Conservation (phyloP, 2,888 invertebrate genomes). For the Agrotis puta region DNA sequence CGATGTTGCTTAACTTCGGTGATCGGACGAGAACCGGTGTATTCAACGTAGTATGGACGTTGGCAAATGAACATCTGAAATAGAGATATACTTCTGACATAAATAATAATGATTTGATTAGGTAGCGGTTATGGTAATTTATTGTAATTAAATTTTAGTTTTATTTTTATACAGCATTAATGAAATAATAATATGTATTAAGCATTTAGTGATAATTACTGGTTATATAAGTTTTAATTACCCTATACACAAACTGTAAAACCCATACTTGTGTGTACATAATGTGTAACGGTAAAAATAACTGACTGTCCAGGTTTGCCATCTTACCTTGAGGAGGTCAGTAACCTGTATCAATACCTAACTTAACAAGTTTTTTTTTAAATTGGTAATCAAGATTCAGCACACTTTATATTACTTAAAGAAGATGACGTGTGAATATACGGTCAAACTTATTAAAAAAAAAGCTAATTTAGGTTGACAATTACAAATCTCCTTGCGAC, state of each 20-base stretch:
- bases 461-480: no score
- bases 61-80: slow-evolving; percentile 40
- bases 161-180: background rate
- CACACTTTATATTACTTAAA: no score
- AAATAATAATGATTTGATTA: background rate
- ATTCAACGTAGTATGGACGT: slow-evolving; percentile 85
- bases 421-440: no score
- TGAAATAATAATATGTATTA: slow-evolving; percentile 1
- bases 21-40: slow-evolving; percentile 89
- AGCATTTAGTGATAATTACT: background rate
- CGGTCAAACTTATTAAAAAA: no score
- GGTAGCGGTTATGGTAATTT: background rate
- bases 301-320: background rate
- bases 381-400: background rate
- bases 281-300: slow-evolving; percentile 1
- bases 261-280: background rate
- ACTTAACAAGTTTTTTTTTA: background rate
- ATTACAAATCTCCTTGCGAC: no score
- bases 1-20: slow-evolving; percentile 89
- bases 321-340: background rate
- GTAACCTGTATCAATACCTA: background rate
- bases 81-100: background rate
- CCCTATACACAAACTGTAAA: background rate
- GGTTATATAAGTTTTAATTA: background rate
- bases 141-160: background rate